Conservation (phyloP, 1,140 invertebrate species). For the Orussus abietinus region DNA sequence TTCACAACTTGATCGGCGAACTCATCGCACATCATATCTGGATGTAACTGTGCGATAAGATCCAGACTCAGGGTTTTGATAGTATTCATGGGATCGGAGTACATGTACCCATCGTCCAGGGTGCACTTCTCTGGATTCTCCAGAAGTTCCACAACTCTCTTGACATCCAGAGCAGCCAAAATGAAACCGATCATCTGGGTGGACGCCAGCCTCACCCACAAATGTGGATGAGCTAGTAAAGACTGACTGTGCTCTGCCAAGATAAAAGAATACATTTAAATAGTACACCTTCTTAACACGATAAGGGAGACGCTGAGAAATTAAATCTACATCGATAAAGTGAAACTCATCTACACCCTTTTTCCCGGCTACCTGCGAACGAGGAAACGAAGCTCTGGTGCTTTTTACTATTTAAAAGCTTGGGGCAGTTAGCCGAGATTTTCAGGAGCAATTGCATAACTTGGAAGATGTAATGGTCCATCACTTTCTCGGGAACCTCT, state of each 20-base stretch:
- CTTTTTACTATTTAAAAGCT: constrained; percentile 52
- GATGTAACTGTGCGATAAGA: constrained; percentile 68
- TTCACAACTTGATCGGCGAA: constrained; percentile 69
- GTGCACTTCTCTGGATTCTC: constrained; percentile 30
- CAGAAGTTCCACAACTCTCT: constrained; percentile 55
- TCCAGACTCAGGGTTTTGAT: constrained; percentile 68
- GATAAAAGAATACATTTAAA: no score
- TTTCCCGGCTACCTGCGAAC: constrained; percentile 59
- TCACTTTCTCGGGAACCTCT: constrained; percentile 47
- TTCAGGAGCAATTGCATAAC: constrained; percentile 63
- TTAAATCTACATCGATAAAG: no score
- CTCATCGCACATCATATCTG: constrained; percentile 55
- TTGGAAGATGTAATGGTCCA: constrained; percentile 71
- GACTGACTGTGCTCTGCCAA: constrained; percentile 50
- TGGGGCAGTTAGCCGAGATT: constrained; percentile 54
- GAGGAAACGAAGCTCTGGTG: constrained; percentile 44
- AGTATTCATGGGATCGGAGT: constrained; percentile 56
- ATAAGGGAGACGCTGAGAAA: no score
- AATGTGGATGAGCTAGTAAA: constrained; percentile 61
- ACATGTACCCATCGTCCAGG: constrained; percentile 56
- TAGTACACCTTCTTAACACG: no score
- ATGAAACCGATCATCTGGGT: constrained; percentile 72
- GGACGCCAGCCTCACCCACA: constrained; percentile 72
- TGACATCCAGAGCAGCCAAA: constrained; percentile 60
- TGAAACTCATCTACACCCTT: no score